Percentiles rank a stretch among this genome's conserved stretches.
Conservation (phyloP, 2,797 vertebrate genomes). For the Bradypodion pumilum region DNA sequence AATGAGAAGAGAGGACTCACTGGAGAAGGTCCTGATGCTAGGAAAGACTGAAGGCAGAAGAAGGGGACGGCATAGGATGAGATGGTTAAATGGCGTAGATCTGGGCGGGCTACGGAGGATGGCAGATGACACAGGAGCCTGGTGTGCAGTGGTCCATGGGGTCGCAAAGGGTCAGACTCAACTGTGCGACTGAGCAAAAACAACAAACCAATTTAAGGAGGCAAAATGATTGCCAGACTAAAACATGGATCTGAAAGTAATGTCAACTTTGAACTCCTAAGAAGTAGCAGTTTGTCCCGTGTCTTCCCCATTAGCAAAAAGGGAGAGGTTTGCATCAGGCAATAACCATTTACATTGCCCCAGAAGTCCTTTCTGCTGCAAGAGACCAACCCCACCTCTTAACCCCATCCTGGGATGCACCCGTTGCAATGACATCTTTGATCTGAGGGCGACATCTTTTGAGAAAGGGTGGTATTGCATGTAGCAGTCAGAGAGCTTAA, state of each 20-base stretch:
- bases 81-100: too few relatives aligned
- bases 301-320: background rate
- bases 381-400: background rate
- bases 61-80: too few relatives aligned
- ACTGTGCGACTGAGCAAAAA: too few relatives aligned
- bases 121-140: too few relatives aligned
- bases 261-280: background rate
- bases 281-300: background rate
- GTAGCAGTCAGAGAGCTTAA: background rate
- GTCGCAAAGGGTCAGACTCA: too few relatives aligned
- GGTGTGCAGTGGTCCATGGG: too few relatives aligned
- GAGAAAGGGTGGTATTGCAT: slow-evolving; percentile 17
- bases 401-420: background rate
- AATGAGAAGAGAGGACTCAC: too few relatives aligned
- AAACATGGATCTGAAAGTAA: background rate
- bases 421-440: background rate
- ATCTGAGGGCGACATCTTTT: slow-evolving; percentile 16
- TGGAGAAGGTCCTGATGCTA: too few relatives aligned
- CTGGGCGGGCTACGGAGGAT: too few relatives aligned
- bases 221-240: background rate
- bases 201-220: background rate
- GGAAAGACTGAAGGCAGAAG: too few relatives aligned
- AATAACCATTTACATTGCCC: background rate
- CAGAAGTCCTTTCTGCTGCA: background rate
- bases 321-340: background rate